Evolutionary conservation across 2,113 vertebrate genomes (phyloP), one percentile per base, ranked within the genome.

Genomic region (Hemicordylus capensis): DNA sequence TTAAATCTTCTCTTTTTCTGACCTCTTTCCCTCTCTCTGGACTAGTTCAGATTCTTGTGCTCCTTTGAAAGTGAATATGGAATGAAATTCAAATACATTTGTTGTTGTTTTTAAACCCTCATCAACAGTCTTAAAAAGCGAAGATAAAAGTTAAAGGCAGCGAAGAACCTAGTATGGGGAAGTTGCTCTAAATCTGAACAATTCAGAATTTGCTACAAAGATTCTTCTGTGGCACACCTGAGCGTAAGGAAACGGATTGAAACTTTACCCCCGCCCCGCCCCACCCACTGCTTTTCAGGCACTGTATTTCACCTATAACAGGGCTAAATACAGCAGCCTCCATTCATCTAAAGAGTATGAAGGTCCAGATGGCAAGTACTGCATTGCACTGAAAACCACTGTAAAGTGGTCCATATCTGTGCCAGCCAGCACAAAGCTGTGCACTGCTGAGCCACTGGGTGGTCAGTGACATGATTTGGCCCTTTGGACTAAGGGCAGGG

Each of bases 31-130:
- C 39, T 46, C 56, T 74, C 81, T 74, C n/a, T 31, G 44, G 73
- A 80, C n/a, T 56, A 48, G 80, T 63, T 80, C 56, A 51, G 67
- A 51, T 80, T 73, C 76, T 24, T 7, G 28, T 46, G 42, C 28
- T 46, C 80, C 48, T 82, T 73, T 72, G 80, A 82, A 82, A 59
- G 42, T 58, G 54, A 24, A 74, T 59, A 46, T 74, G 81, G 74
- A 83, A 74, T 61, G 44, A 44, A 83, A n/a, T 34, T 44, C 39
- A 42, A 84, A 28, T 19, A 54, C n/a, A 69, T 54, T 58, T 59
- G 64, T 31, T 22, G 28, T 31, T 46, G n/a, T n/a, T n/a, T n/a
- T n/a, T n/a, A n/a, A 76, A 56, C 69, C 54, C 31, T 10, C 51
- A 20, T 37, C 6, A n/a, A 74, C 42, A 80, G 7, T 51, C 5